These are phyloP conservation scores for Amia ocellicauda DNA, from an alignment of 2,113 vertebrate species.

Conservation along the genomic window DNA sequence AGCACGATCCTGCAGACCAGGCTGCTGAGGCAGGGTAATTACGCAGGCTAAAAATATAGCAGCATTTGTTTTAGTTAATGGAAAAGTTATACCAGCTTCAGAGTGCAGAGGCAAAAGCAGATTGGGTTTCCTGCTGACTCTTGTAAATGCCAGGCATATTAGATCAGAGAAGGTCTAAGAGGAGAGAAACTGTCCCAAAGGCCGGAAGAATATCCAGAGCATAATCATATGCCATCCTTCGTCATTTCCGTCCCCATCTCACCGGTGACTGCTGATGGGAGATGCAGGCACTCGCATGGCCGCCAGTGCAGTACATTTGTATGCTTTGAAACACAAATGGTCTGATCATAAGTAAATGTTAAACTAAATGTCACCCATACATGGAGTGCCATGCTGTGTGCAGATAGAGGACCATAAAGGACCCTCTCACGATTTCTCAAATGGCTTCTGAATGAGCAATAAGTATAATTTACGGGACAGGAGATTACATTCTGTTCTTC, in stretches of 20 bases:
- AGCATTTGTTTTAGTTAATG: slow-evolving; percentile 67
- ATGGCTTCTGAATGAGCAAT: too few relatives aligned
- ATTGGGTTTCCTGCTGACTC: slow-evolving; percentile 73
- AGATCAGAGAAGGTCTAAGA: slow-evolving; percentile 46
- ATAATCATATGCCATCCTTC: slow-evolving; percentile 13
- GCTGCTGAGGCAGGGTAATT: slow-evolving; percentile 65
- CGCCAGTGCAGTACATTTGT: too few relatives aligned
- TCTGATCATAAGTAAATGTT: too few relatives aligned
- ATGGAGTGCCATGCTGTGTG: neutral
- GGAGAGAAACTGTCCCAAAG: slow-evolving; percentile 43
- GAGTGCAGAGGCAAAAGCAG: slow-evolving; percentile 44
- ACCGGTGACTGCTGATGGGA: neutral
- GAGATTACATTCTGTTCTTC: too few relatives aligned
- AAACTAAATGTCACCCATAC: too few relatives aligned
- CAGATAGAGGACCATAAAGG: neutral
- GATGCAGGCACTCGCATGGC: neutral
- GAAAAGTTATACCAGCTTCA: slow-evolving; percentile 54
- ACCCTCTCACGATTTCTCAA: too few relatives aligned
- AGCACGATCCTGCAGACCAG: slow-evolving; percentile 45
- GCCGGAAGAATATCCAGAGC: slow-evolving; percentile 45
- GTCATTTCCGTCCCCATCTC: neutral
- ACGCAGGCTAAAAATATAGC: slow-evolving; percentile 72
- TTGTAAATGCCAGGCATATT: slow-evolving; percentile 55
- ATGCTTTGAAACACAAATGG: too few relatives aligned
- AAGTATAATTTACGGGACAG: too few relatives aligned